Base-by-base conservation (phyloP, 2,113 vertebrate species). In the Oxyruncus cristatus region DNA sequence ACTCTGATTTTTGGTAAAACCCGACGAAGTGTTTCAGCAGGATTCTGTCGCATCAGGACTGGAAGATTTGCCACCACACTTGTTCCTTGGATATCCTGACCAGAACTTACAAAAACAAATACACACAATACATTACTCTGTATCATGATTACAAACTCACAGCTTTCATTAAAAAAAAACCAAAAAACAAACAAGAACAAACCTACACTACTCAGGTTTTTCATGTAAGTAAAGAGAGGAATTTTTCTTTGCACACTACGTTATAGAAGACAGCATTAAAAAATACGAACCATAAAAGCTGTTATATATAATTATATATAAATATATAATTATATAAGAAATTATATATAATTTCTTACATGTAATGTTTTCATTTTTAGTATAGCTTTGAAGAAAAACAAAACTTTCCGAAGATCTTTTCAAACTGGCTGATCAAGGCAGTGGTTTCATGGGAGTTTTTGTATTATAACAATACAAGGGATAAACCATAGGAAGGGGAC, bases 1-100 rank as follows among this genome's bases (percentile, higher is more conserved):
- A 99, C 99, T 98, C 99, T 98, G 94, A 99, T 98, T 98, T 99
- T 99, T 77, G 99, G 99, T 82, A 99, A 98, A 42, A 99, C 99
- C 72, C 99, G 98, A 81, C 99, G 98, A 91, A 99, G 98, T 1
- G 99, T 99, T 97, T 99, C 99, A 35, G 99, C 98, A 85, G 99
- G 99, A 95, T 99, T 99, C 97, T 99, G 99, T 81, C 99, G 98
- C 96, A 99, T 99, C 49, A 99, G 97, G 88, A 97, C 97, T 6
- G 99, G 99, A 96, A 99, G 98, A 97, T 99, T 99, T 91, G 98
- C 98, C 67, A 99, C 98, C 93, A 99, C 99, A 44, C 99, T 99
- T 63, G 98, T 98, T 97, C 98, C 98, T 95, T 99, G 99, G 83
- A 99, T 97, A 95, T 99, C 99, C 97, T 99, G 99, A 61, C 99